Evolutionary conservation across 2,888 invertebrate genomes (phyloP).

Genomic region (Agrotis clavis): DNA sequence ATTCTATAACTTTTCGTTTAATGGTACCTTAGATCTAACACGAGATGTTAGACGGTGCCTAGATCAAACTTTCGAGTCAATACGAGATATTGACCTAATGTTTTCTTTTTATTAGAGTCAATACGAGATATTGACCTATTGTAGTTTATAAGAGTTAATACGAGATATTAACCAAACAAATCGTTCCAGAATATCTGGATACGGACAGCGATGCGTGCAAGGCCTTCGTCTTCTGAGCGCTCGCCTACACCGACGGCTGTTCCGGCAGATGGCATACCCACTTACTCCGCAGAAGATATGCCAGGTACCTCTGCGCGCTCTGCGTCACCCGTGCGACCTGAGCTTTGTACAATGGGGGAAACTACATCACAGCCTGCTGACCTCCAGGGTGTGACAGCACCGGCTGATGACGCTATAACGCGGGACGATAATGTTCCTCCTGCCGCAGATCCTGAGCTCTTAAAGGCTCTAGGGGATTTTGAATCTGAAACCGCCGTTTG

Average conservation of each 20-base stretch:
- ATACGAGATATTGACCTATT: no score
- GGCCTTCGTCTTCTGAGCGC: neutral
- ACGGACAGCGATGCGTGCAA: conserved; percentile 8
- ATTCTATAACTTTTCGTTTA: no score
- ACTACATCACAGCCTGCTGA: neutral
- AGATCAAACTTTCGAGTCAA: no score
- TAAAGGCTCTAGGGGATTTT: conserved; percentile 1
- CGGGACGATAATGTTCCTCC: neutral
- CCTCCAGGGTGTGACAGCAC: neutral
- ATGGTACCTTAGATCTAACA: no score
- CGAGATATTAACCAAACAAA: conserved; percentile 5
- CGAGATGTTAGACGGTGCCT: no score
- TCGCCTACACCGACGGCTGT: neutral
- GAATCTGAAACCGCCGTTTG: neutral
- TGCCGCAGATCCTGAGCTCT: conserved; percentile 1
- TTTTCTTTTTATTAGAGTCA: no score
- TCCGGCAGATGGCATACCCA: neutral
- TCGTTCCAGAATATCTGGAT: conserved; percentile 3
- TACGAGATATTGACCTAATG: no score
- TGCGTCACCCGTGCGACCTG: conserved; percentile 1
- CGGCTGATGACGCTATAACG: neutral
- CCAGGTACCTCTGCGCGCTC: neutral
- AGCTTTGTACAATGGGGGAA: neutral
- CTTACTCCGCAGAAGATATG: conserved; percentile 1
- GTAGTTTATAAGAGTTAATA: conserved; percentile 3